These are phyloP conservation scores for Calvadosia cruxmelitensis DNA, from an alignment of 30 jellyfish, hydroid and myxozoan genomes.

Conservation along the genomic window DNA sequence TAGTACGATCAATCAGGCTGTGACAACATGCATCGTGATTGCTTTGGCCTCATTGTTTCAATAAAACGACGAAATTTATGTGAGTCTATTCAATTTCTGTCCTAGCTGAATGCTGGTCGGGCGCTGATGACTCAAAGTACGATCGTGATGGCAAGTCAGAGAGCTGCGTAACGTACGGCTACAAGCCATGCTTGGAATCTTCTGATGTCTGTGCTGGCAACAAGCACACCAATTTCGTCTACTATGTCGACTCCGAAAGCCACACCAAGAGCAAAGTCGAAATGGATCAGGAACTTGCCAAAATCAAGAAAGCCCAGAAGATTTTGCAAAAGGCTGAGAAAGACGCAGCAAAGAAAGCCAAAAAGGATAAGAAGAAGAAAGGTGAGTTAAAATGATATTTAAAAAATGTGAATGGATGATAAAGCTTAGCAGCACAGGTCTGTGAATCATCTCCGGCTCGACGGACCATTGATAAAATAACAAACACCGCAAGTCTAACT, in stretches of 20 bases:
- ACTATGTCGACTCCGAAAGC: conserved; percentile 84
- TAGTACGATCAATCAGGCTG: no score
- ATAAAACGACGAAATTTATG: no score
- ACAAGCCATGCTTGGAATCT: conserved; percentile 39
- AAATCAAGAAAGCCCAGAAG: conserved; percentile 47
- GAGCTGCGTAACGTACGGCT: conserved; percentile 76
- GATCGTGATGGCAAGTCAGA: conserved; percentile 86
- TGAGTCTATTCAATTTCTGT: neutral
- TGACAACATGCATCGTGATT: no score
- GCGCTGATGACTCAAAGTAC: conserved; percentile 87
- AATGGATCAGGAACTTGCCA: conserved; percentile 72
- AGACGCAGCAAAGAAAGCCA: conserved; percentile 53
- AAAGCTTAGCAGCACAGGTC: no score
- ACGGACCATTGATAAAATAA: no score
- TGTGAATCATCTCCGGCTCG: no score
- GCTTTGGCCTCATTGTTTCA: no score
- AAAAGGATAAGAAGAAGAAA: conserved; percentile 35
- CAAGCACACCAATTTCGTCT: conserved; percentile 70
- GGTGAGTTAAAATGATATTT: conserved; percentile 33
- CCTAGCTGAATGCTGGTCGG: conserved; percentile 99
- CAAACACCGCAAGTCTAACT: no score
- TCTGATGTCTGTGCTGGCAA: conserved; percentile 89
- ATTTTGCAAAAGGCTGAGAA: conserved; percentile 42
- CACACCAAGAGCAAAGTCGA: conserved; percentile 82
- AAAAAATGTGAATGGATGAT: neutral